phyloP scores from a whole-genome alignment of 1,140 invertebrate genomes.

The Bilobella aurantiaca region DNA sequence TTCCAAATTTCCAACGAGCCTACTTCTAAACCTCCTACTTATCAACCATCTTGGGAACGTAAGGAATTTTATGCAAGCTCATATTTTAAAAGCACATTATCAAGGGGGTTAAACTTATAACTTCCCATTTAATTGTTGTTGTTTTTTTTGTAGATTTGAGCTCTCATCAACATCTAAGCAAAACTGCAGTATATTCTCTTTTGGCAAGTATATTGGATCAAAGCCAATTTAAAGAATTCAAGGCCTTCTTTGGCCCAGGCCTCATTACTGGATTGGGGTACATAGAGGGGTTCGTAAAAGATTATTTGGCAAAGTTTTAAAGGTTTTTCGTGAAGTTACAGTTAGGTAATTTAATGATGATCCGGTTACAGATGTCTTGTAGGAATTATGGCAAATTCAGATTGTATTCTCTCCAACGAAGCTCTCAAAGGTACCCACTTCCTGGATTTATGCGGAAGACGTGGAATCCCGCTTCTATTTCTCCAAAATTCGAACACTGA shows the following conservation, averaged over 20 bases:
- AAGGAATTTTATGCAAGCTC: neutral
- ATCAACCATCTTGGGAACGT: conserved; percentile 4
- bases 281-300: conserved; percentile 49
- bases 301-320: too few relatives aligned
- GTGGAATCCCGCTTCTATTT: conserved; percentile 53
- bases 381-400: conserved; percentile 57
- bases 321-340: too few relatives aligned
- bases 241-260: conserved; percentile 52
- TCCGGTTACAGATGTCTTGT: conserved; percentile 36
- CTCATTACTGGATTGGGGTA: conserved; percentile 54
- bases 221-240: conserved; percentile 59
- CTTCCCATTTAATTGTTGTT: too few relatives aligned
- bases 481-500: conserved; percentile 49
- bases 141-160: conserved; percentile 22
- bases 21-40: too few relatives aligned
- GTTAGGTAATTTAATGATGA: too few relatives aligned
- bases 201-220: conserved; percentile 54
- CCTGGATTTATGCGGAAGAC: conserved; percentile 53
- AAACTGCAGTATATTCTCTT: conserved; percentile 38
- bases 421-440: conserved; percentile 53
- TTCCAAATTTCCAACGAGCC: conserved; percentile 17
- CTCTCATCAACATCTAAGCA: conserved; percentile 21
- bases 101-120: neutral
- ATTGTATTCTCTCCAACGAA: conserved; percentile 56
- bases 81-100: neutral